Conservation (phyloP, 2,113 vertebrate genomes). For the Paraplagusia blochii region DNA sequence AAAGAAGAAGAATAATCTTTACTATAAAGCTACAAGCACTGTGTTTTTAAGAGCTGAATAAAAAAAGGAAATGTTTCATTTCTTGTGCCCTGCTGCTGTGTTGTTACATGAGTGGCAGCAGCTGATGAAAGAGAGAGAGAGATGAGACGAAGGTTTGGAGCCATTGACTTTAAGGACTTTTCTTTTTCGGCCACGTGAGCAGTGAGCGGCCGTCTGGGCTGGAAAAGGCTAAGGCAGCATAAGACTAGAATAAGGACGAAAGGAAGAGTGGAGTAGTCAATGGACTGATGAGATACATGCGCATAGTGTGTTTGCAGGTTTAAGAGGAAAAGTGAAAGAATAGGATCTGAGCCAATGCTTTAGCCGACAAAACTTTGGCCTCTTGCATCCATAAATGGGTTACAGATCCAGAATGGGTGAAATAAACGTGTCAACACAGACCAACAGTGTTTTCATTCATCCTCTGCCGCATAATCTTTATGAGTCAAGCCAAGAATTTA, state of each 20-base stretch:
- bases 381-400: too few relatives aligned
- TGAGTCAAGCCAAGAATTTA: too few relatives aligned
- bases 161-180: constrained; percentile 66
- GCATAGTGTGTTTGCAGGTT: constrained; percentile 35
- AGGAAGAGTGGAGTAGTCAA: not conserved
- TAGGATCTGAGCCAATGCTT: too few relatives aligned
- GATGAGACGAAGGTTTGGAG: constrained; percentile 38
- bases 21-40: constrained; percentile 25
- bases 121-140: constrained; percentile 4
- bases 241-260: constrained; percentile 48
- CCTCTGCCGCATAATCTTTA: too few relatives aligned
- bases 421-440: constrained; percentile 5
- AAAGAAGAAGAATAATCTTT: constrained; percentile 8
- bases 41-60: constrained; percentile 46
- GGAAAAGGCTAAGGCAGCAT: constrained; percentile 65
- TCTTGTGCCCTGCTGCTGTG: constrained; percentile 40
- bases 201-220: constrained; percentile 62
- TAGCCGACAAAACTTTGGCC: not conserved
- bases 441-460: too few relatives aligned
- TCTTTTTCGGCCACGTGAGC: constrained; percentile 72
- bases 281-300: not conserved
- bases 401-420: constrained; percentile 6
- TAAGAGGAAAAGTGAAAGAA: constrained; percentile 15
- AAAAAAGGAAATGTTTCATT: constrained; percentile 37
- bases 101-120: constrained; percentile 42